Evolutionary conservation across 2,888 invertebrate species (phyloP).

Genomic region (Stenoptilia bipunctidactyla): DNA sequence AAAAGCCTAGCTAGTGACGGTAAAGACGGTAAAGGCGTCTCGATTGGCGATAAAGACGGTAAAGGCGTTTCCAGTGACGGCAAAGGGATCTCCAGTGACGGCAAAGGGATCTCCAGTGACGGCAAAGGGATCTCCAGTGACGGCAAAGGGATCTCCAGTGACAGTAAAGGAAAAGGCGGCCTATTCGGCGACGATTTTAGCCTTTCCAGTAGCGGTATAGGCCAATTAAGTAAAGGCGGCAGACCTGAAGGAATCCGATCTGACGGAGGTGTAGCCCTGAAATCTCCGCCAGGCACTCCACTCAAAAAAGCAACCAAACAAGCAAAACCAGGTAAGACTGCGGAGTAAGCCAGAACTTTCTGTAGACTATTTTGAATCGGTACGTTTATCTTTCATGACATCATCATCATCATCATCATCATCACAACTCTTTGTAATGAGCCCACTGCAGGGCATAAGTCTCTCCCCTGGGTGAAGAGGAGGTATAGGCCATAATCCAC

Average conservation of each 20-base stretch:
- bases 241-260: background rate
- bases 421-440: too few relatives aligned
- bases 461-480: too few relatives aligned
- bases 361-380: too few relatives aligned
- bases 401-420: too few relatives aligned
- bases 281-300: too few relatives aligned
- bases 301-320: too few relatives aligned
- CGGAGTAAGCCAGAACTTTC: too few relatives aligned
- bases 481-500: too few relatives aligned
- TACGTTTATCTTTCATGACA: too few relatives aligned
- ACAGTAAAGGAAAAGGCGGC: background rate
- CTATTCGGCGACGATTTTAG: background rate
- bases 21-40: background rate
- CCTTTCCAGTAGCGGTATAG: conserved; percentile 7
- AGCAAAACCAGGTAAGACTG: too few relatives aligned
- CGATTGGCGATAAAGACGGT: background rate
- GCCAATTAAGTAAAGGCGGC: conserved; percentile 4
- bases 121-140: conserved; percentile 5
- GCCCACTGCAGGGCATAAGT: too few relatives aligned
- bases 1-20: background rate
- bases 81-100: background rate
- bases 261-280: too few relatives aligned
- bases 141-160: background rate
- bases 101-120: background rate
- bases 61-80: conserved; percentile 3